Conservation (phyloP, 53 echinoderm and acorn worm genomes). For the Temnopleurus reevesii region DNA sequence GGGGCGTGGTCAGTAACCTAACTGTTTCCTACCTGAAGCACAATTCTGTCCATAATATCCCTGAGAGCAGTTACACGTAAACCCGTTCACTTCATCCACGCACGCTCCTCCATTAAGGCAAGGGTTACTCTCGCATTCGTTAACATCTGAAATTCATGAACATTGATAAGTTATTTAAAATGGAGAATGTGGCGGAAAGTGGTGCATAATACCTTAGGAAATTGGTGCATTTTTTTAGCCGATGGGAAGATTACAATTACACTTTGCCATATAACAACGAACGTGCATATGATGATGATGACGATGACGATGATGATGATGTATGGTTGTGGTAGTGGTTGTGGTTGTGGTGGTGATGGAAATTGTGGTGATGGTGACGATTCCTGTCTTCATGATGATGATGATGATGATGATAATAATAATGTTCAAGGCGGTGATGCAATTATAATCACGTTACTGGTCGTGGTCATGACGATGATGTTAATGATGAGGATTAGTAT, state of each 20-base stretch:
- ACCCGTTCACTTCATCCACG: conserved; percentile 5
- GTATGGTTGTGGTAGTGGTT: not conserved
- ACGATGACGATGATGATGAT: not conserved
- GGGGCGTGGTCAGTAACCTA: too few species aligned
- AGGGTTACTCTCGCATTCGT: not conserved
- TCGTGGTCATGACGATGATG: not conserved
- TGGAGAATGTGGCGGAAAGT: too few species aligned
- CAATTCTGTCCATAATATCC: not conserved
- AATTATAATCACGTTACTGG: not conserved
- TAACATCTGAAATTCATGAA: not conserved
- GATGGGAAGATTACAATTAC: too few species aligned
- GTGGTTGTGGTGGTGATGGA: not conserved
- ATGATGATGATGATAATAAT: not conserved
- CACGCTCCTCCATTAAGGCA: not conserved
- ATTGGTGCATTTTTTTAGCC: too few species aligned
- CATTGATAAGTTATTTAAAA: too few species aligned
- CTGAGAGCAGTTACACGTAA: not conserved
- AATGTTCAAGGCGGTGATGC: not conserved
- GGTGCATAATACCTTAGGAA: too few species aligned
- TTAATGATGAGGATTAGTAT: not conserved
- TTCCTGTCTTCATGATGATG: not conserved
- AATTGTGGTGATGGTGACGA: not conserved
- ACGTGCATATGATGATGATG: not conserved
- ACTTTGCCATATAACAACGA: too few species aligned
- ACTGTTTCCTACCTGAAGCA: not conserved